Evolutionary conservation across 2,797 vertebrate genomes (phyloP), one percentile per base, ranked within the genome.

Genomic region (Microchirus variegatus): DNA sequence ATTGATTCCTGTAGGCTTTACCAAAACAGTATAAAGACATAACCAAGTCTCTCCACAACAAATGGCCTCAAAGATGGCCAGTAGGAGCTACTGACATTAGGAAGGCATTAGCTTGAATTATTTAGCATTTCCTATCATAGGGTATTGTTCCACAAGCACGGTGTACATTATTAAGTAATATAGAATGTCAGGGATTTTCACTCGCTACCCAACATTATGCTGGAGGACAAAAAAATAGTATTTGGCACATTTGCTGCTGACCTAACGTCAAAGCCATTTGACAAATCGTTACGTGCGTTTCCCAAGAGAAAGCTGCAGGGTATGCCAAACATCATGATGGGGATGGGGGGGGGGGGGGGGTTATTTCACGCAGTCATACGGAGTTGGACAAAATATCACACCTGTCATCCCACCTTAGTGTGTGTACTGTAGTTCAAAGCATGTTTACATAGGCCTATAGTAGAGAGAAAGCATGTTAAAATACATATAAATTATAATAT

Each of bases 311-410:
- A 43, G 63, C 66, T 51, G 50, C 64, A 60, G 67, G 69, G 52
- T 69, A 68, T n/a, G 58, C 61, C 76, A 81, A 70, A 86, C 59
- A 70, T 35, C 68, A 77, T 80, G 70, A 73, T 59, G 37, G 56
- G 37, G 31, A 37, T 59, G 41, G 53, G 53, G 52, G 77, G 51
- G 9, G 9, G 7, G 9, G 9, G 7, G 53, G 63, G 49, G 73
- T 71, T 60, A 68, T 53, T 59, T 59, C 65, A 65, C 54, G 55
- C 54, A 66, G 50, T 36, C 69, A 35, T 59, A 79, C 46, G 68
- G 53, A 78, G 73, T 67, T 61, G 59, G 82, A 88, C 78, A 80
- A 78, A 84, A 80, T 84, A 83, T 89, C 83, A 84, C 88, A 85
- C 87, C 80, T 87, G 87, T 81, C 87, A 78, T 22, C 54, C 70